Evolutionary conservation across 2,888 invertebrate species (phyloP), one percentile per base, ranked within the genome.

Genomic region (Diploptera punctata): DNA sequence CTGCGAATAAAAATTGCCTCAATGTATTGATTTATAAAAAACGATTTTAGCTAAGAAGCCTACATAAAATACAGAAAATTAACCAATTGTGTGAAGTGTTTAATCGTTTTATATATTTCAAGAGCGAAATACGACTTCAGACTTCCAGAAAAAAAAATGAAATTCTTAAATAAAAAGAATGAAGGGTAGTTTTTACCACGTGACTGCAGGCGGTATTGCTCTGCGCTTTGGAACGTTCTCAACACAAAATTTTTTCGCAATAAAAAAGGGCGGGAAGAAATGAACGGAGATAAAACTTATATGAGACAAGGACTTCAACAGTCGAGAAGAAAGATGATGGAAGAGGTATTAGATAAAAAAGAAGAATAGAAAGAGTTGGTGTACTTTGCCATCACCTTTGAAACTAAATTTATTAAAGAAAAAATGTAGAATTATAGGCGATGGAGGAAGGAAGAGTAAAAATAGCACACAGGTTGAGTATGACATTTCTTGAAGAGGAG

Each of bases 331-430:
- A 57, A 57, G 57, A 57, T n/a, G 31, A 57, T 65, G 65, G 18
- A n/a, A 7, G 43, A 16, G 33, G 19, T 9, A 54, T 3, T 18
- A 54, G 54, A 24, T 9, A n/a, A 7, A 47, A 9, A 16, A 16
- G n/a, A 2, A 65, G 65, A 47, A 44, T 43, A 44, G 38, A 21
- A 26, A n/a, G 44, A 43, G 47, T 9, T 47, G 44, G 65, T 47
- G 47, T 65, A 65, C 65, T 65, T 47, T n/a, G 26, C 47, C 47
- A 26, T 65, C 65, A 65, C 44, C 65, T 47, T 47, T 65, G 65
- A 65, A 65, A 65, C 26, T 47, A 65, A 65, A 47, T 65, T 65
- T 47, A 47, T 65, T 43, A 47, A 65, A 65, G 19, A 21, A 47
- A 43, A 43, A 43, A 21, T 2, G 13, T 18, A 19, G 24, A 21